phyloP scores from a whole-genome alignment of 1,140 invertebrate species.

The Linepithema humile region DNA sequence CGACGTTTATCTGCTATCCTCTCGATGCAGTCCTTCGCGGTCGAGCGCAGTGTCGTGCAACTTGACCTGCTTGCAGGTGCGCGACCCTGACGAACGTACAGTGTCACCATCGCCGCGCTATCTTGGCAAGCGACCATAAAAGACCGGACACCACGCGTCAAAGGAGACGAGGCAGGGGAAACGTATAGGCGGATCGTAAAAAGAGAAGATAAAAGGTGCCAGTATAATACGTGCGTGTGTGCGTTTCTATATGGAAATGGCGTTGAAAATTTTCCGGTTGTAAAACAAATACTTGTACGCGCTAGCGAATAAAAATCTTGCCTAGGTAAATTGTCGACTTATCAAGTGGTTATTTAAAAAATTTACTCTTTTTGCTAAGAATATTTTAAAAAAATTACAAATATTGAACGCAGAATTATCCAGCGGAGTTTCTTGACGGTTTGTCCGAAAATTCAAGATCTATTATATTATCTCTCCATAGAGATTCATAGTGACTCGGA shows the following conservation, averaged over 20 bases:
- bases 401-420: neutral
- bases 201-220: slow-evolving; percentile 29
- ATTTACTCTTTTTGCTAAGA: neutral
- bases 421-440: neutral
- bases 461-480: neutral
- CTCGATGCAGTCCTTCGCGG: slow-evolving; percentile 9
- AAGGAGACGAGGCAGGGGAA: slow-evolving; percentile 12
- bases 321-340: neutral
- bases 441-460: neutral
- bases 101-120: slow-evolving; percentile 42
- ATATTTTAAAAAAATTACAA: neutral
- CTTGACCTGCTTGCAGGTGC: slow-evolving; percentile 51
- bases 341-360: neutral
- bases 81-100: slow-evolving; percentile 50
- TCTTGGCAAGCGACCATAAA: slow-evolving; percentile 57
- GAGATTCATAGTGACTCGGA: neutral
- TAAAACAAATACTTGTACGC: neutral
- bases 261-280: neutral
- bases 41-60: slow-evolving; percentile 15
- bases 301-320: neutral
- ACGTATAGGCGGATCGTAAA: slow-evolving; percentile 24
- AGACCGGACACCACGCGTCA: slow-evolving; percentile 15
- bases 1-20: neutral
- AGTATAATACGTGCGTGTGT: neutral
- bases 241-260: neutral